These are phyloP conservation scores for Plebejus argus DNA, from an alignment of 2,888 invertebrate genomes.

Conservation along the genomic window DNA sequence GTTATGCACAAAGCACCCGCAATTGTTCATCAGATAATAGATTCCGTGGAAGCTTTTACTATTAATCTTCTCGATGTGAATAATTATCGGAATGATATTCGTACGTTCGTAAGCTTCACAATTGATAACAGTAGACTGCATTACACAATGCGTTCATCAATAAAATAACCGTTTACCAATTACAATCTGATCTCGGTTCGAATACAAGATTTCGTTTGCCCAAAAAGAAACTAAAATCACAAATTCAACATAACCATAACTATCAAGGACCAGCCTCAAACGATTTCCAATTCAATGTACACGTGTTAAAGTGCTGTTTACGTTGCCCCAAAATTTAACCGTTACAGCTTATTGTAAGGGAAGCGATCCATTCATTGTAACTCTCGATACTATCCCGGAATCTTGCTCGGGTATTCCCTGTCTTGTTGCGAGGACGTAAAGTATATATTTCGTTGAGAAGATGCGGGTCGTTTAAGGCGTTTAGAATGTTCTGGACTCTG, in stretches of 20 bases:
- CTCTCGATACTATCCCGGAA: constrained; percentile 53
- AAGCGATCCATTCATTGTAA: constrained; percentile 78
- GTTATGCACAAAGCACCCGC: constrained; percentile 4
- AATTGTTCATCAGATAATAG: constrained; percentile 10
- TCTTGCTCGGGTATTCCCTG: constrained; percentile 36
- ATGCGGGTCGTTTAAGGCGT: constrained; percentile 46
- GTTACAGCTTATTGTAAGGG: constrained; percentile 76
- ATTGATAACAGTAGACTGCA: background rate
- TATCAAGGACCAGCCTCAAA: constrained; percentile 40
- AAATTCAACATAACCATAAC: constrained; percentile 53
- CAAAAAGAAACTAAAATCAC: constrained; percentile 64
- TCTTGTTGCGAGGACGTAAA: constrained; percentile 35
- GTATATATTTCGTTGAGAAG: constrained; percentile 40
- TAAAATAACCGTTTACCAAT: constrained; percentile 31
- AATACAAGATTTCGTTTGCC: constrained; percentile 54
- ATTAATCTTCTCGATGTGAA: background rate
- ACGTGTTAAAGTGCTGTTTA: constrained; percentile 54
- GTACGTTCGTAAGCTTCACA: background rate
- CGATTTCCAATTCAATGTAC: constrained; percentile 44
- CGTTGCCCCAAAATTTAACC: constrained; percentile 57
- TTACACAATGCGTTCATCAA: background rate
- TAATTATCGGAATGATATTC: background rate
- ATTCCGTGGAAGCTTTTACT: background rate
- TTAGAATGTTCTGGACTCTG: constrained; percentile 46
- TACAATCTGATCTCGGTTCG: constrained; percentile 22